Evolutionary conservation across 2,113 vertebrate genomes (phyloP).

Genomic region (Puffinus mauretanicus): DNA sequence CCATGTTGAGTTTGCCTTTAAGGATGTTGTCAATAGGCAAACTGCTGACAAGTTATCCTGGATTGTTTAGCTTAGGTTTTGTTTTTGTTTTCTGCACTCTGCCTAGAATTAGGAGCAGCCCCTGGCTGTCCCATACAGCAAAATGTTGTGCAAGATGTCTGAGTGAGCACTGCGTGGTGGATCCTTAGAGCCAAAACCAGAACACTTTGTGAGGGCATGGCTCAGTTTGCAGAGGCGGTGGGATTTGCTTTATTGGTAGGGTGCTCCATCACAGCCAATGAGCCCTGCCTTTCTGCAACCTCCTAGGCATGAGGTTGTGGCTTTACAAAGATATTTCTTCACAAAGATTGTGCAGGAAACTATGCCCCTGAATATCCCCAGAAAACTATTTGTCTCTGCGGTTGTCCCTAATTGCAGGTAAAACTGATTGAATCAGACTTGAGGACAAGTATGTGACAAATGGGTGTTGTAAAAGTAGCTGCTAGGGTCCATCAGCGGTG

Average conservation of each 20-base stretch:
- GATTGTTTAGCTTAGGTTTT: neutral
- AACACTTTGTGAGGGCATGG: neutral
- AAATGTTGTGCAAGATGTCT: neutral
- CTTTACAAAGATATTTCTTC: neutral
- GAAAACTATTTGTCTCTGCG: neutral
- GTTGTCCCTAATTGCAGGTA: neutral
- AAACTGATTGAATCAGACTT: neutral
- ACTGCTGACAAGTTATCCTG: neutral
- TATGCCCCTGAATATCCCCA: neutral
- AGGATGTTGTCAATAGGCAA: neutral
- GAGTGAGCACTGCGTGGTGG: neutral
- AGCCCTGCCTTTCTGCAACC: neutral
- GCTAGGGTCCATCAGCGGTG: no score
- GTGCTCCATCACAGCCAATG: rapidly evolving
- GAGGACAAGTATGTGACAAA: neutral
- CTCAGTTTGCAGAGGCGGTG: neutral
- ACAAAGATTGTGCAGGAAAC: neutral
- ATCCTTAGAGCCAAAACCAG: neutral
- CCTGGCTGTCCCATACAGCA: neutral
- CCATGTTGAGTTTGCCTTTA: neutral
- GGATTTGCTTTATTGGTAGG: neutral
- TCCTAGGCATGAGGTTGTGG: neutral
- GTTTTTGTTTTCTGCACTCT: neutral
- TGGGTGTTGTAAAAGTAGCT: neutral
- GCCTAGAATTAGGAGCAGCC: neutral